Evolutionary conservation across 2,113 vertebrate genomes (phyloP).

Genomic region (Xenotilapia longispinis): DNA sequence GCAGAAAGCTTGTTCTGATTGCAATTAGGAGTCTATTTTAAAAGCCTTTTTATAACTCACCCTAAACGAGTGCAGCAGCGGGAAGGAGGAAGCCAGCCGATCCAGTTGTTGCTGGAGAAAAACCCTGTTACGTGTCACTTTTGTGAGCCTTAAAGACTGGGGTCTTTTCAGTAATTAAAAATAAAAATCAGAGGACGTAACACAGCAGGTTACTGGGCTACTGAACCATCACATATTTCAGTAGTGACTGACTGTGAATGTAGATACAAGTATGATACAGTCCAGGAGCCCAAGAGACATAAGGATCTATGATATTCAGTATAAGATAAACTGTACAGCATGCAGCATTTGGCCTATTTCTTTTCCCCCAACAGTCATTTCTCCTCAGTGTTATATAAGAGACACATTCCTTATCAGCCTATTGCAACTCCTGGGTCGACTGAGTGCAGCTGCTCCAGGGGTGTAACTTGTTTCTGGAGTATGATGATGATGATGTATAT

Average conservation of each 20-base stretch:
- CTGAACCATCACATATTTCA: neutral
- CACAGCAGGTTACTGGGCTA: neutral
- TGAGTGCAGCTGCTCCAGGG: slow-evolving; percentile 14
- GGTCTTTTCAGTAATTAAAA: neutral
- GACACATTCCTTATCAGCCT: neutral
- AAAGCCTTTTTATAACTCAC: slow-evolving; percentile 46
- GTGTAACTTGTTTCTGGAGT: slow-evolving; percentile 14
- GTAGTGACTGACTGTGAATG: neutral
- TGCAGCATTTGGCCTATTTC: neutral
- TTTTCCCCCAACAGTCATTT: neutral
- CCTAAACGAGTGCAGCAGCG: slow-evolving; percentile 9
- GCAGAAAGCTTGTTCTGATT: slow-evolving; percentile 38
- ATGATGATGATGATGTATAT: neutral
- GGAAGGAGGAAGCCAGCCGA: neutral
- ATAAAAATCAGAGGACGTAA: neutral
- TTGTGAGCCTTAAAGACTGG: neutral
- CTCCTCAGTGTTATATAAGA: neutral
- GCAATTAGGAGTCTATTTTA: slow-evolving; percentile 44
- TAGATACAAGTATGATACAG: neutral
- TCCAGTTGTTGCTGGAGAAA: neutral
- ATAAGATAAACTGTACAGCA: neutral
- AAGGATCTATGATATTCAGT: neutral
- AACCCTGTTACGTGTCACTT: neutral
- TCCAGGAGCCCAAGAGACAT: neutral
- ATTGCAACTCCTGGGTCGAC: neutral